Evolutionary conservation across 2,113 vertebrate species (phyloP), one percentile per base, ranked within the genome.

Genomic region (Hippocampus abdominalis): DNA sequence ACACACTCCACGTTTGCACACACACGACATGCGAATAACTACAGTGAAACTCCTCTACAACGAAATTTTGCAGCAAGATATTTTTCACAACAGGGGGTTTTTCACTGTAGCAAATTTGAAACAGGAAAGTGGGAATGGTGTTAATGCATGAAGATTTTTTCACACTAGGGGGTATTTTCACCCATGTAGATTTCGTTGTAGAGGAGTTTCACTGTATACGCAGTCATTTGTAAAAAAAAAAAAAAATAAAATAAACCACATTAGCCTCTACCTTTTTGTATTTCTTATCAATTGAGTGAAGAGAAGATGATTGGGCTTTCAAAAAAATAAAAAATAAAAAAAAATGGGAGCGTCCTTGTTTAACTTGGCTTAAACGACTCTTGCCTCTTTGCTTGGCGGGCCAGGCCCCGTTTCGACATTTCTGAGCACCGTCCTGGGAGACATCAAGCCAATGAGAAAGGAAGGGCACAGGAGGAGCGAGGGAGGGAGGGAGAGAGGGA

Each of bases 331-430:
- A 27, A 27, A 27, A 27, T 27, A 2, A 36, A 36, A 32, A 82
- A 90, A 91, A 91, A 88, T 85, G 77, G 81, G 89, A 90, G 89
- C 89, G 88, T 85, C 87, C 88, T 90, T 90, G 88, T 89, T 91
- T 91, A 90, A 91, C 88, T 90, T 91, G 84, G 78, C 85, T 87
- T 87, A 88, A 90, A 88, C 44, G 89, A 90, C 87, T 88, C 83
- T 64, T 83, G 68, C 68, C 74, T 90, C 84, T 89, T 86, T 90
- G 84, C 87, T 85, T 77, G 77, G 64, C 77, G 81, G 79, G 87
- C 88, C 88, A 89, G 86, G 88, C 87, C 87, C 84, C 87, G 86
- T 89, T 88, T 88, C 83, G 80, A 84, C 83, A 87, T 88, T 88
- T 90, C 82, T 88, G 86, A 91, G 88, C 84, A 87, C 88, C 83